Evolutionary conservation across 2,797 vertebrate species (phyloP).

Genomic region (Halcyon smyrnensis): DNA sequence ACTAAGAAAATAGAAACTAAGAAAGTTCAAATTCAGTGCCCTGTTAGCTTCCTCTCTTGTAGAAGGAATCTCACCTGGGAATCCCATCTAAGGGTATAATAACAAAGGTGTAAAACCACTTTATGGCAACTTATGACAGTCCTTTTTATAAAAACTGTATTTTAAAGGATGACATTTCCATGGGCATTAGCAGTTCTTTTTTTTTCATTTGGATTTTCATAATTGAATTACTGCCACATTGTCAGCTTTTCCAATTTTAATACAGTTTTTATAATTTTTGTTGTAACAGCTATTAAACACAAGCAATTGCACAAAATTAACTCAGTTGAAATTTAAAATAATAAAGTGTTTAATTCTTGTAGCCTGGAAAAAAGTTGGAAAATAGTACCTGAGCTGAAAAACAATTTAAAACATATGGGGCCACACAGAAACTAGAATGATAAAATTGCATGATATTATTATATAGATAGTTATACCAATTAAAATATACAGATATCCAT

Average conservation of each 20-base stretch:
- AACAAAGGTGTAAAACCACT: not conserved
- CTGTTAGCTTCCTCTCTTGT: not conserved
- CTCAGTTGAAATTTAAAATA: constrained; percentile 13
- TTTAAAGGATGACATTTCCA: not conserved
- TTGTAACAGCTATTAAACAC: not conserved
- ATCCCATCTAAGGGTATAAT: not conserved
- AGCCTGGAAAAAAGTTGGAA: not conserved
- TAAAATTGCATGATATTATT: not conserved
- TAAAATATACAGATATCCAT: not conserved
- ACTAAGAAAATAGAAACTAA: not conserved
- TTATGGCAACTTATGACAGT: not conserved
- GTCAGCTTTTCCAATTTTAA: not conserved
- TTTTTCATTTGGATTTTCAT: not conserved
- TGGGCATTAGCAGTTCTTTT: not conserved
- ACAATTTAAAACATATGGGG: not conserved
- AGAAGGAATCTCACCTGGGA: not conserved
- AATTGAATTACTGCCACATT: constrained; percentile 14
- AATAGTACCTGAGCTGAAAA: not conserved
- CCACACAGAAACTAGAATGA: not conserved
- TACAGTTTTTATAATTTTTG: not conserved
- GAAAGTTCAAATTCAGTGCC: not conserved
- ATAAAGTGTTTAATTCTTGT: not conserved
- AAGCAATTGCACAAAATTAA: constrained; percentile 30
- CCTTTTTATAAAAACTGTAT: not conserved
- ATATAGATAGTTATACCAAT: not conserved